These are phyloP conservation scores for Nomada flava DNA, from an alignment of 2,888 invertebrate genomes.

Conservation along the genomic window DNA sequence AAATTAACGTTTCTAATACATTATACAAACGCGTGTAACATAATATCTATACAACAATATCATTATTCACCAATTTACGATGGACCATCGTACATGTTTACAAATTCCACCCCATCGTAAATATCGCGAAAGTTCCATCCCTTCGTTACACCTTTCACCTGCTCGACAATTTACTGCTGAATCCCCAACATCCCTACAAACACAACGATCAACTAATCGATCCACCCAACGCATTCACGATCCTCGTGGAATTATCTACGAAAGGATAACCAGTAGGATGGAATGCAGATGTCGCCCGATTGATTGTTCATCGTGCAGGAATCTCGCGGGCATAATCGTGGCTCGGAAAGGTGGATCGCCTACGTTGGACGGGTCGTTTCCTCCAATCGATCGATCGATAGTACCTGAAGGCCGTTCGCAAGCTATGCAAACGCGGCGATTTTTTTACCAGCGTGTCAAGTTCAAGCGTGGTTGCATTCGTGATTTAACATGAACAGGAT, in stretches of 20 bases:
- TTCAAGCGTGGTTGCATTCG: slow-evolving; percentile 33
- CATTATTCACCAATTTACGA: too few relatives aligned
- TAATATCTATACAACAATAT: neutral
- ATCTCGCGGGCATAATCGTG: slow-evolving; percentile 12
- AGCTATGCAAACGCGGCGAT: slow-evolving; percentile 36
- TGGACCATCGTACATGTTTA: neutral
- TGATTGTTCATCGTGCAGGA: neutral
- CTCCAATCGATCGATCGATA: slow-evolving; percentile 42
- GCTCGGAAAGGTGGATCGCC: slow-evolving; percentile 31
- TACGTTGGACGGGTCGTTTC: slow-evolving; percentile 39
- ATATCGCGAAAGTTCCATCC: neutral
- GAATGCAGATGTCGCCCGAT: slow-evolving; percentile 16
- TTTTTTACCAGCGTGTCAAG: slow-evolving; percentile 45
- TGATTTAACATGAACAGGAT: slow-evolving; percentile 35
- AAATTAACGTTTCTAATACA: slow-evolving; percentile 1
- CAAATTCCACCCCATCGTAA: neutral
- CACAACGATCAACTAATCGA: neutral
- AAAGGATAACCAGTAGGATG: neutral
- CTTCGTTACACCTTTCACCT: neutral
- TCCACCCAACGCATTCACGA: neutral
- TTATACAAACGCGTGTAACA: slow-evolving; percentile 3
- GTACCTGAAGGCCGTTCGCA: slow-evolving; percentile 40
- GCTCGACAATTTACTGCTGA: neutral
- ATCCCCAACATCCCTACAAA: neutral
- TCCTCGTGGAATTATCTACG: neutral